Base-by-base conservation (phyloP, 2,888 invertebrate genomes). In the Tenthredo mesomela region DNA sequence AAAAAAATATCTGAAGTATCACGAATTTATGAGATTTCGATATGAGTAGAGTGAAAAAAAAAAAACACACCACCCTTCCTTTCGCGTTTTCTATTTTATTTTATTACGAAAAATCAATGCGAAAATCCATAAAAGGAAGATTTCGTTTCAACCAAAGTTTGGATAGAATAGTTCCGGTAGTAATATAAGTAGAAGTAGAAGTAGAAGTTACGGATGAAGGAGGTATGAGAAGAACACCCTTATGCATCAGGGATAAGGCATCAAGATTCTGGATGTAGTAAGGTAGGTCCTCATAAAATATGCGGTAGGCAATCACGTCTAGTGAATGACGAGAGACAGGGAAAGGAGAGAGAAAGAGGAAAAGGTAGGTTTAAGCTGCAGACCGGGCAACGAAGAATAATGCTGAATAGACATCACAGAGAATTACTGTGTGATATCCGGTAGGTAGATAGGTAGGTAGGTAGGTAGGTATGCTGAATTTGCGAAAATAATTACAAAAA, bases 221-320 rank as follows among this genome's bases (percentile, higher is more conserved):
- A 9, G 61, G 10, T 6, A 7, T 21, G 43, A 43, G 71, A 70
- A 73, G 71, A 43, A 10, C 7, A 25, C 61, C 25, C 61, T 61
- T 61, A 12, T 25, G 25, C 25, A 61, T 21, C 21, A 25, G 21
- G 61, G 25, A 25, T 12, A 21, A 43, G 75, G 37, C 47, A 77
- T 50, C 75, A 77, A 77, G 50, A 77, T 50, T 33, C 77, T 29
- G 67, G 67, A 67, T 67, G 18, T 67, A 67, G 21, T 25, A 70
- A 70, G 80, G 21, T 61, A 21, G 87, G 15, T 15, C 87, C 89
- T 89, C 89, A 88, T 91, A 86, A 91, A 91, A 91, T 91, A 91
- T 91, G 89, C 90, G 91, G 87, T 86, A 87, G 87, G 91, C 91
- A 91, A 91, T 91, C 91, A 91, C 89, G 90, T 90, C 88, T 87